A percentile compares a stretch with the other conserved stretches of the same genome.
Evolutionary conservation across 2,113 vertebrate species (phyloP).

Genomic region (Otolemur garnettii): DNA sequence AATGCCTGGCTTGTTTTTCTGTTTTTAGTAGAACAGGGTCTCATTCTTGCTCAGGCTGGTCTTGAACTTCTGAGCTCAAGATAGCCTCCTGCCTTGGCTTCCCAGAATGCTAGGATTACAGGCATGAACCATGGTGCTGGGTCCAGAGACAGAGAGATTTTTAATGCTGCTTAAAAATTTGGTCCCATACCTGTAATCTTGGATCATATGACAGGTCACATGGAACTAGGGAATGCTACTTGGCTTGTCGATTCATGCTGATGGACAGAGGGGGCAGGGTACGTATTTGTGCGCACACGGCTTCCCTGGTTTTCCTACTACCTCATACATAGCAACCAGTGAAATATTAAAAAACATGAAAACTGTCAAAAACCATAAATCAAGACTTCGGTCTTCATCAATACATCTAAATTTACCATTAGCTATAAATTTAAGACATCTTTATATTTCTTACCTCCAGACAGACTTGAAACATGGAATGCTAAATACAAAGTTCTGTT

Average conservation of each 20-base stretch:
- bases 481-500: background rate
- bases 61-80: no score
- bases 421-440: conserved; percentile 20
- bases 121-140: no score
- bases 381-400: background rate
- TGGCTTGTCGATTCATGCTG: background rate
- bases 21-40: no score
- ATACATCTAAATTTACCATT: conserved; percentile 9
- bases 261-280: background rate
- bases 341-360: background rate
- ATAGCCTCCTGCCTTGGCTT: no score
- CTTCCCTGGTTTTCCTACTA: background rate
- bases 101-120: no score
- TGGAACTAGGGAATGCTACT: background rate
- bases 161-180: conserved; percentile 27
- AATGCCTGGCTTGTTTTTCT: no score
- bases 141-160: background rate
- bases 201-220: background rate
- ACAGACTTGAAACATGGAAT: background rate
- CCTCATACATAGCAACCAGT: background rate
- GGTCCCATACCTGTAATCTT: conserved; percentile 4
- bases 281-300: background rate
- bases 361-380: conserved; percentile 43
- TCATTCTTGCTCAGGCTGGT: no score
- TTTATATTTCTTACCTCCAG: background rate